These are phyloP conservation scores for Hipparchia semele DNA, from an alignment of 2,888 invertebrate genomes.

Conservation along the genomic window DNA sequence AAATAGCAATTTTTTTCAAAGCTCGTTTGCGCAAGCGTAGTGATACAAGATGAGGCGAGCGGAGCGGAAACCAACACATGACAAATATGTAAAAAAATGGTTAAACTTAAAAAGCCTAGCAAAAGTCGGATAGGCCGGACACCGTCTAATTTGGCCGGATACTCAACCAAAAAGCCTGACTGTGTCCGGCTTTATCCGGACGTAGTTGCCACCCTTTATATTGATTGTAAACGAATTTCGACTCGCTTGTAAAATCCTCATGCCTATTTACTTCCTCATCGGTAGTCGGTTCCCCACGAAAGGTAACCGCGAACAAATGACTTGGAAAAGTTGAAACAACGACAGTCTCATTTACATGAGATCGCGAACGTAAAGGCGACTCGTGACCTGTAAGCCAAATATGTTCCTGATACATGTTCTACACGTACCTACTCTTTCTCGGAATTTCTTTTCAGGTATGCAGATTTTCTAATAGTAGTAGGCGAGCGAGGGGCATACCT, in stretches of 20 bases:
- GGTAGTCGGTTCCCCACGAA: constrained; percentile 18
- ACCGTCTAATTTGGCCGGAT: no score
- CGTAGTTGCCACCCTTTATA: background rate
- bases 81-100: no score
- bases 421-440: background rate
- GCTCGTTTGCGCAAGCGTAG: no score
- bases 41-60: no score
- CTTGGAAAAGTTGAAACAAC: constrained; percentile 35
- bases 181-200: no score
- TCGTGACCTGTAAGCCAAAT: constrained; percentile 46
- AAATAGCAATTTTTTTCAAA: no score
- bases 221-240: constrained; percentile 1
- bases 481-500: no score
- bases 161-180: no score
- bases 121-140: no score
- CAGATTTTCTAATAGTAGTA: background rate
- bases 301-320: constrained; percentile 37
- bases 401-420: constrained; percentile 10
- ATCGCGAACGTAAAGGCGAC: constrained; percentile 45
- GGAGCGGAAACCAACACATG: no score
- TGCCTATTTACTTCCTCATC: constrained; percentile 4
- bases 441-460: constrained; percentile 41
- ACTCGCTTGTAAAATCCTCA: background rate
- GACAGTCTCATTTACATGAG: constrained; percentile 49
- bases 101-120: no score